Conservation (phyloP, 2,888 invertebrate genomes). For the Scaptomyza caliginosa region DNA sequence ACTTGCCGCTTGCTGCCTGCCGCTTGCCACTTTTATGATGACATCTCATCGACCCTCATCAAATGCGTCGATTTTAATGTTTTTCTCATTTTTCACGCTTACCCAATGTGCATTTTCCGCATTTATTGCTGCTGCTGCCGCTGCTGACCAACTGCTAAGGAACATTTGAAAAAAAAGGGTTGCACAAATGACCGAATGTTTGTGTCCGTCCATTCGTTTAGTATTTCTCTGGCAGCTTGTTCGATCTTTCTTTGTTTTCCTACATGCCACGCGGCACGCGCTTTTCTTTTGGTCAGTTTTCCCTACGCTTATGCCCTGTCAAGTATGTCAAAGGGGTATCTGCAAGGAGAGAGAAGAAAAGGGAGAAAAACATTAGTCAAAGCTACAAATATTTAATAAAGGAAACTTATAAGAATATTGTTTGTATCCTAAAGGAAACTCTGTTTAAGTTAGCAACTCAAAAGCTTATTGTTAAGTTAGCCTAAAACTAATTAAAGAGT, state of each 20-base stretch:
- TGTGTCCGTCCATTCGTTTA: conserved; percentile 4
- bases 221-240: conserved; percentile 10
- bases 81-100: conserved; percentile 70
- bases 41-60: conserved; percentile 74
- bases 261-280: conserved; percentile 56
- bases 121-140: conserved; percentile 15
- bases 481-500: no score
- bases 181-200: conserved; percentile 29
- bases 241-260: conserved; percentile 26
- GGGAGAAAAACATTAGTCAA: not conserved
- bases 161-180: conserved; percentile 39
- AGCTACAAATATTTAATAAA: no score
- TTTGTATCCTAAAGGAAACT: no score
- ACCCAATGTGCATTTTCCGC: conserved; percentile 52
- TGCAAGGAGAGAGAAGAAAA: not conserved
- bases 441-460: no score
- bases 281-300: conserved; percentile 42
- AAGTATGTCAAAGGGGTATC: not conserved
- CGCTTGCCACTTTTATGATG: conserved; percentile 41
- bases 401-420: no score
- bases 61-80: conserved; percentile 70
- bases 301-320: conserved; percentile 16
- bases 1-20: conserved; percentile 2
- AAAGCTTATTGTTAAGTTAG: no score
- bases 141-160: conserved; percentile 56